Conservation (phyloP, 1,140 invertebrate genomes). For the Drosophila busckii region DNA sequence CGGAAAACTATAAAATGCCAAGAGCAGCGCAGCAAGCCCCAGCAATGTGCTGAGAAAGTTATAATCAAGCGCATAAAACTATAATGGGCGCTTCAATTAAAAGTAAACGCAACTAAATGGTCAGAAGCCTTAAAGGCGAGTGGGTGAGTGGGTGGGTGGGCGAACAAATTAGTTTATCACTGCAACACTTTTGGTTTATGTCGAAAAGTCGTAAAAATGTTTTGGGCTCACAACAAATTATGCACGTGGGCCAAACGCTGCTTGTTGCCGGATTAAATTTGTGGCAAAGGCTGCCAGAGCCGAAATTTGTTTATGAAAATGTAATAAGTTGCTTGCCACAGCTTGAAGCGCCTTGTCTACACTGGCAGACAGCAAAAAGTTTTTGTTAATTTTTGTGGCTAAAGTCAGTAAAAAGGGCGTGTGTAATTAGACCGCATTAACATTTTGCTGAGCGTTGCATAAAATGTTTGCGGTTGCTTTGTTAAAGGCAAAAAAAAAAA, state of each 20-base stretch:
- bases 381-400: too few relatives aligned
- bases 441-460: conserved; percentile 44
- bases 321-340: conserved; percentile 35
- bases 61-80: conserved; percentile 21
- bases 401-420: conserved; percentile 7
- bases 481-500: conserved; percentile 28
- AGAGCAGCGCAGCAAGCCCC: too few relatives aligned
- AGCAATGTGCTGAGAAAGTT: too few relatives aligned
- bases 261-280: conserved; percentile 44
- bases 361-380: background rate
- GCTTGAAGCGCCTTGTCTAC: conserved; percentile 10
- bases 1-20: too few relatives aligned
- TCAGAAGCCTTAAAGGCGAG: conserved; percentile 3
- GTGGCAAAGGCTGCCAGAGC: conserved; percentile 10
- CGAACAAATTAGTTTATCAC: conserved; percentile 38
- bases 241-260: conserved; percentile 14
- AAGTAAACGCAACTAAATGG: conserved; percentile 8
- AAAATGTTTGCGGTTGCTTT: conserved; percentile 39
- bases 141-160: background rate
- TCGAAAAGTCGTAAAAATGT: too few relatives aligned
- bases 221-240: too few relatives aligned
- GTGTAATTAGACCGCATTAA: conserved; percentile 66
- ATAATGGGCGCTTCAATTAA: conserved; percentile 31
- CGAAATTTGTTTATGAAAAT: conserved; percentile 38
- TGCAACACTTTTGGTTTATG: conserved; percentile 14